Conservation (phyloP, 2,797 vertebrate species). For the Percopsis omiscomaycus region DNA sequence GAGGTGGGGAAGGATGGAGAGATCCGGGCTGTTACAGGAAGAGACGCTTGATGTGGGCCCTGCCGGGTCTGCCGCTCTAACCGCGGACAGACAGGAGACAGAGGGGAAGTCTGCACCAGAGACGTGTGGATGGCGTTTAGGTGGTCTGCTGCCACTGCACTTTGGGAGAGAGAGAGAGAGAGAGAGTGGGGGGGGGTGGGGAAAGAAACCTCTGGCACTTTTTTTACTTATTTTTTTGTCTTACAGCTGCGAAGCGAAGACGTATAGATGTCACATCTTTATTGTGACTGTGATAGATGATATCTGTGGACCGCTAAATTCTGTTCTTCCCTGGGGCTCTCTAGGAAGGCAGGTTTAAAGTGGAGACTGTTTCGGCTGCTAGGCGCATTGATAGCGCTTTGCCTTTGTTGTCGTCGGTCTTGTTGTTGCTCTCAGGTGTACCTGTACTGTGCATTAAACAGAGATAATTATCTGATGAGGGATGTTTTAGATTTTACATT, state of each 20-base stretch:
- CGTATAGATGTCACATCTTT: constrained; percentile 12
- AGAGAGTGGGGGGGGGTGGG: not conserved
- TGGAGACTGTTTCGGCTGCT: constrained; percentile 24
- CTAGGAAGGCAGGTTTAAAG: constrained; percentile 32
- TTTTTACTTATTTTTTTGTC: not conserved
- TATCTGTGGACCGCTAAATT: constrained; percentile 20
- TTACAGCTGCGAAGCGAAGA: constrained; percentile 26
- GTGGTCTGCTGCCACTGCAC: too few relatives aligned
- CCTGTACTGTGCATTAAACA: constrained; percentile 60
- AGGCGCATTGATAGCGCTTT: constrained; percentile 23
- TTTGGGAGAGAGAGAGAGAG: not conserved
- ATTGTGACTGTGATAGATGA: constrained; percentile 21
- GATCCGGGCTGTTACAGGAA: constrained; percentile 35
- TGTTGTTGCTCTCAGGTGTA: constrained; percentile 13
- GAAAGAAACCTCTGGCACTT: too few relatives aligned
- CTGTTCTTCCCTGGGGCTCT: not conserved
- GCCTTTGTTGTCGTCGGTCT: too few relatives aligned
- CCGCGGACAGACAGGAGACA: constrained; percentile 25
- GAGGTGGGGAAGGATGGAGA: constrained; percentile 21
- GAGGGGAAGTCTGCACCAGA: constrained; percentile 17
- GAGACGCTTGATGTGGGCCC: constrained; percentile 43
- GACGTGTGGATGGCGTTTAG: constrained; percentile 19
- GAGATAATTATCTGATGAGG: constrained; percentile 53
- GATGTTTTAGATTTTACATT: constrained; percentile 69
- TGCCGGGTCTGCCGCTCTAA: constrained; percentile 21